phyloP scores from a whole-genome alignment of 2,888 invertebrate species.

The Calameuta pallipes region DNA sequence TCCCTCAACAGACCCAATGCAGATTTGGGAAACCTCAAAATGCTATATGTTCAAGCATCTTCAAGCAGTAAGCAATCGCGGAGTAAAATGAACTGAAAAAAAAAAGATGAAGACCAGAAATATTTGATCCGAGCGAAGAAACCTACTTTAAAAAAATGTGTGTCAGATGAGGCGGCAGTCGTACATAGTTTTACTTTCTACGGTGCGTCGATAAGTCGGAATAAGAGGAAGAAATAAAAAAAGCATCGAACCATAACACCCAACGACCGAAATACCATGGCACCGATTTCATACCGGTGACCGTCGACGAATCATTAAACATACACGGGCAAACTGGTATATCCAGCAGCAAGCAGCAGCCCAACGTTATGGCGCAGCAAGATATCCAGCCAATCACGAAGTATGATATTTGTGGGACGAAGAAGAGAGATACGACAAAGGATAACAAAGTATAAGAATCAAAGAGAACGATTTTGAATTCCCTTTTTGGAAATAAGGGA shows the following conservation, averaged over 20 bases:
- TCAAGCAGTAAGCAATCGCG: not conserved
- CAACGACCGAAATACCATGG: slow-evolving; percentile 12
- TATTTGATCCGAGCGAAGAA: not conserved
- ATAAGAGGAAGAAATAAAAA: not conserved
- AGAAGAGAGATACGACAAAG: not conserved
- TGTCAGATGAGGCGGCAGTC: slow-evolving; percentile 16
- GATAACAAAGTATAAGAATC: not conserved
- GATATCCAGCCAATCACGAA: not conserved
- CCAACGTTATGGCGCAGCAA: not conserved
- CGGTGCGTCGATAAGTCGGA: slow-evolving; percentile 7
- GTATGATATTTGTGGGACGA: not conserved
- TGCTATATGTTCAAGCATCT: not conserved
- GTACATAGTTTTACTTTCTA: slow-evolving; percentile 27
- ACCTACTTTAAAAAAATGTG: slow-evolving; percentile 12
- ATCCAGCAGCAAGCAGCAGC: not conserved
- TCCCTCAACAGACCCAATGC: not conserved
- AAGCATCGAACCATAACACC: not conserved
- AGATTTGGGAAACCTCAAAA: not conserved
- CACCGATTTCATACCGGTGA: slow-evolving; percentile 11
- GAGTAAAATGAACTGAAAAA: not conserved
- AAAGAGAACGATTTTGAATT: not conserved
- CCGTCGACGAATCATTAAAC: not conserved
- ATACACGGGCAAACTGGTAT: not conserved
- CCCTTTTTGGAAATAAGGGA: not conserved
- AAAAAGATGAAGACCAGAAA: not conserved